phyloP scores from a whole-genome alignment of 2,797 vertebrate species.

The Hydrocynus forskahlii region DNA sequence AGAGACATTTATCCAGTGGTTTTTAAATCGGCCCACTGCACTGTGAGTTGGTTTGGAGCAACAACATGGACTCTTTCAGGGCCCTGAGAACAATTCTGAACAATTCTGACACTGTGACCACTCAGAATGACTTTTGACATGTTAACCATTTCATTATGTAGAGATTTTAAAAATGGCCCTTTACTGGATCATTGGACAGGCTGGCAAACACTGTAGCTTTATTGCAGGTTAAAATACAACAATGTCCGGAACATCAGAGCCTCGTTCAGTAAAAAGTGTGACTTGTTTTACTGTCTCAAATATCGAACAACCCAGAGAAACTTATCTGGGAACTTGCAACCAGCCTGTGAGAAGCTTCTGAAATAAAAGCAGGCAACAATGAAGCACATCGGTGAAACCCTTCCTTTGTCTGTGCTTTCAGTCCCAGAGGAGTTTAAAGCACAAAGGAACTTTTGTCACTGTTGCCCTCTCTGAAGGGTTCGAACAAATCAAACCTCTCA shows the following conservation, averaged over 20 bases:
- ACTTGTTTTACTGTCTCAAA: neutral
- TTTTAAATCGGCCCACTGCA: too few species aligned
- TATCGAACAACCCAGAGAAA: neutral
- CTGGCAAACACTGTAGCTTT: neutral
- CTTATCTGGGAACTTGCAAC: neutral
- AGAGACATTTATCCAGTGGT: too few species aligned
- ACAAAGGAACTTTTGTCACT: slow-evolving; percentile 68
- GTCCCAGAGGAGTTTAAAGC: slow-evolving; percentile 59
- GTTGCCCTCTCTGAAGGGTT: slow-evolving; percentile 47
- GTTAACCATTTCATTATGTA: too few species aligned
- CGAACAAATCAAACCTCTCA: slow-evolving; percentile 48
- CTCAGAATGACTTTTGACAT: too few species aligned
- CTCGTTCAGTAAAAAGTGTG: neutral
- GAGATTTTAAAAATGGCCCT: neutral
- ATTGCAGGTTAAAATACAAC: neutral
- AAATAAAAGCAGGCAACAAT: slow-evolving; percentile 55
- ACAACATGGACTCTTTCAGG: too few species aligned
- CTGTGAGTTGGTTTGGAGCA: too few species aligned
- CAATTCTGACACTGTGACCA: too few species aligned
- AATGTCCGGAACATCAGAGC: too few species aligned
- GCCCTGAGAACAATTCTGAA: too few species aligned
- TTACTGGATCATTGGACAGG: neutral
- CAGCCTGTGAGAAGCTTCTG: slow-evolving; percentile 10
- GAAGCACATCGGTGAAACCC: slow-evolving; percentile 69
- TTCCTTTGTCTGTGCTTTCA: slow-evolving; percentile 64